Evolutionary conservation across 2,113 vertebrate genomes (phyloP).

Genomic region (Hyperoodon ampullatus): DNA sequence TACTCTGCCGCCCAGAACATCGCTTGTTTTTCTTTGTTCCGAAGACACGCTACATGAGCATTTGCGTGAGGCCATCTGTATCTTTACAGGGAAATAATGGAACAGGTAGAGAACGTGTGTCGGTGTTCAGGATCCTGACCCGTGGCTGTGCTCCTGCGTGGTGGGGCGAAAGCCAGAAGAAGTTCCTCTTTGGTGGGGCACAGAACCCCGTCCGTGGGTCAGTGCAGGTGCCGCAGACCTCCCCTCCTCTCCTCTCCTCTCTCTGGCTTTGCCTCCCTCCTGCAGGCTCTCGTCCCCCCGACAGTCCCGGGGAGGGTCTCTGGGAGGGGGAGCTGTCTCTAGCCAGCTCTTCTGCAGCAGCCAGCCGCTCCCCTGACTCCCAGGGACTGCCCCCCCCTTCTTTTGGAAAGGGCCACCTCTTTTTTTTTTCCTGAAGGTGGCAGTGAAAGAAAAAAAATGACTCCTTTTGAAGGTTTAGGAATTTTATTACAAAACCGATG

Average conservation of each 20-base stretch:
- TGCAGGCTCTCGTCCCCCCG: background rate
- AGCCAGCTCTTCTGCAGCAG: conserved; percentile 26
- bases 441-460: conserved; percentile 87
- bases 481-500: conserved; percentile 86
- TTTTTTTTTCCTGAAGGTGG: conserved; percentile 88
- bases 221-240: conserved; percentile 67
- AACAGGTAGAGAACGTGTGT: conserved; percentile 22
- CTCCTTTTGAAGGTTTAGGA: conserved; percentile 81
- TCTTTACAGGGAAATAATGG: conserved; percentile 80
- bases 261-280: background rate
- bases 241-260: background rate
- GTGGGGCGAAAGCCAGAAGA: conserved; percentile 59
- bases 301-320: conserved; percentile 16
- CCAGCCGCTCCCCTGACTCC: background rate
- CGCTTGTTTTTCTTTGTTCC: conserved; percentile 82
- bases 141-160: background rate
- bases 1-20: conserved; percentile 46
- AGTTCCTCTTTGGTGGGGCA: conserved; percentile 71
- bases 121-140: conserved; percentile 60
- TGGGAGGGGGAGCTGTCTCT: background rate
- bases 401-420: conserved; percentile 26
- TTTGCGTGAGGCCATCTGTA: conserved; percentile 69
- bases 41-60: conserved; percentile 64
- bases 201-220: background rate
- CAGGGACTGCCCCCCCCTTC: background rate